These are phyloP conservation scores for Ptychodera flava DNA, from an alignment of 35 echinoderm and acorn worm species.

Conservation along the genomic window DNA sequence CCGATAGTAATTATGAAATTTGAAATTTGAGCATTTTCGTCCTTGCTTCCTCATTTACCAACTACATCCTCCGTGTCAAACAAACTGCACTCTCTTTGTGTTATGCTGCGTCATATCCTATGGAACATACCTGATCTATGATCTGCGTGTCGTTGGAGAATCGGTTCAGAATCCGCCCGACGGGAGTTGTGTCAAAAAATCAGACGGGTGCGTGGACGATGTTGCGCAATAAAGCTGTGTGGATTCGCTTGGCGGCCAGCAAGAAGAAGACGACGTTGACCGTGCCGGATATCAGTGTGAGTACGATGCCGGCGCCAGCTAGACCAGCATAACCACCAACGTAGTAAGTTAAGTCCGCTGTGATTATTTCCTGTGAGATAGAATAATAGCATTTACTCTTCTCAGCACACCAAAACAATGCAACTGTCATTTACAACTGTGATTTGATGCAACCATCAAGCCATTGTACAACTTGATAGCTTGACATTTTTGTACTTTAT, in stretches of 20 bases:
- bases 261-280: background rate
- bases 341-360: background rate
- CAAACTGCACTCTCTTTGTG: too few species aligned
- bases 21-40: too few species aligned
- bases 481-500: too few species aligned
- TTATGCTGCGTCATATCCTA: too few species aligned
- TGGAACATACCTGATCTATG: background rate
- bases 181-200: constrained; percentile 48
- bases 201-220: background rate
- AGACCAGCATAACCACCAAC: background rate
- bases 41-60: too few species aligned
- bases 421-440: too few species aligned
- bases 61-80: too few species aligned
- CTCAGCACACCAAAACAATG: too few species aligned
- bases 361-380: background rate
- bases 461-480: too few species aligned
- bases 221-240: background rate
- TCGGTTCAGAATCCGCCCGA: constrained; percentile 36
- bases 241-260: background rate
- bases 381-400: too few species aligned
- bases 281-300: background rate
- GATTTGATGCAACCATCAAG: too few species aligned
- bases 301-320: background rate
- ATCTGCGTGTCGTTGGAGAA: constrained; percentile 46
- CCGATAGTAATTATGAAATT: too few species aligned